These are phyloP conservation scores for Anoplophora glabripennis DNA, from an alignment of 1,140 invertebrate genomes.

Conservation along the genomic window DNA sequence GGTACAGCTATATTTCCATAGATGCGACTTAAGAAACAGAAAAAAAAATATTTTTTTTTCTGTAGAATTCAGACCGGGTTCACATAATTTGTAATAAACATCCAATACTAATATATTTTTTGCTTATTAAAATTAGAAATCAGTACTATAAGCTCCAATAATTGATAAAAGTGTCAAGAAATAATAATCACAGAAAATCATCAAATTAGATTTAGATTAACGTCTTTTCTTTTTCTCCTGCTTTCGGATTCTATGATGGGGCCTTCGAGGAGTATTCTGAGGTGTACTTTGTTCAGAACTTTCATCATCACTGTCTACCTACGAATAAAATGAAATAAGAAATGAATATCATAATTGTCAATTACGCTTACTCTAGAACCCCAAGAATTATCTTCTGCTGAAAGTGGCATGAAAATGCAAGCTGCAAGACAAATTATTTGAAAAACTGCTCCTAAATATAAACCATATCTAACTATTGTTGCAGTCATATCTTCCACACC, in stretches of 20 bases:
- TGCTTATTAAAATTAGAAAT: no score
- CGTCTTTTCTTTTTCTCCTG: constrained; percentile 58
- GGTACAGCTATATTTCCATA: no score
- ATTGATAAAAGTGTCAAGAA: no score
- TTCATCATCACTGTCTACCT: constrained; percentile 55
- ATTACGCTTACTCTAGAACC: constrained; percentile 36
- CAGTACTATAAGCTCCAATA: no score
- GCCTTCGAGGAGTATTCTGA: constrained; percentile 54
- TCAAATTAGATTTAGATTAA: constrained; percentile 32
- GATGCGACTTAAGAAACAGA: no score
- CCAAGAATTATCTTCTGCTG: constrained; percentile 37
- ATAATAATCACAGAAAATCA: background rate
- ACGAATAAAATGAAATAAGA: constrained; percentile 6
- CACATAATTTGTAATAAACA: no score
- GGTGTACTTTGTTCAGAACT: constrained; percentile 60
- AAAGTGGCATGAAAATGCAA: constrained; percentile 60
- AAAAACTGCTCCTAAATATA: constrained; percentile 68
- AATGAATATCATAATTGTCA: background rate
- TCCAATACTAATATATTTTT: no score
- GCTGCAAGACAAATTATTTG: constrained; percentile 66
- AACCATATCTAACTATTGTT: constrained; percentile 61
- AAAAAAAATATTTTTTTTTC: no score
- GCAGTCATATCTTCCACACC: constrained; percentile 60
- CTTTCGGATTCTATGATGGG: constrained; percentile 52
- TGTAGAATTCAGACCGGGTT: no score